Base-by-base conservation (phyloP, 2,113 vertebrate species). In the Grammomys dolichurus region DNA sequence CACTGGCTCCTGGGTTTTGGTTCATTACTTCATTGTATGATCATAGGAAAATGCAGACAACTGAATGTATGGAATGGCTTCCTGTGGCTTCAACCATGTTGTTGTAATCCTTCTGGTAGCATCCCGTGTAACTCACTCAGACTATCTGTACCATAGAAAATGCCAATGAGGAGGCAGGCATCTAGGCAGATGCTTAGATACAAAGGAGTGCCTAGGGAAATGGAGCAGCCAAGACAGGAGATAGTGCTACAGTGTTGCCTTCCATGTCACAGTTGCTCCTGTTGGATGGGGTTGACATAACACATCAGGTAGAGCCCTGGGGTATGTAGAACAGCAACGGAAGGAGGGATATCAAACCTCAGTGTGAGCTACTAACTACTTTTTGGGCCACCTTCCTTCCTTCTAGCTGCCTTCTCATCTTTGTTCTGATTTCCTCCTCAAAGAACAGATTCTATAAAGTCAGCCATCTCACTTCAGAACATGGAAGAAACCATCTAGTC, bases 401-500 rank as follows among this genome's bases (percentile, higher is more conserved):
- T 60, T 87, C 26, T 40, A 4, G 36, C 22, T 84, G 82, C 69
- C 46, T 63, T 90, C n/a, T 65, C 54, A 33, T 19, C 28, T 93
- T 81, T 2, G 0, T 58, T 89, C 91, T 58, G 56, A 40, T 28
- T 78, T 81, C 63, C 43, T 56, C 48, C 0, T 10, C 82, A 76
- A 89, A 70, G 78, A 91, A 90, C n/a, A 24, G 86, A 89, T 95
- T 85, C 46, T 28, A 51, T 11, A 56, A 87, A 76, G 58, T 70
- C 1, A 5, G 5, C 67, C 40, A 7, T 91, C 48, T 89, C 58
- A 5, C 70, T 88, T 87, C 51, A 51, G 58, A 76, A 36, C 58
- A 60, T 7, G 5, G 28, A n/a, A 78, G 69, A 77, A 86, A 87
- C 58, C 5, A 24, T 31, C 33, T 13, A 24, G 33, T 11, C 91